Conservation (phyloP, 2,888 invertebrate species). For the Andrena chrysosceles region DNA sequence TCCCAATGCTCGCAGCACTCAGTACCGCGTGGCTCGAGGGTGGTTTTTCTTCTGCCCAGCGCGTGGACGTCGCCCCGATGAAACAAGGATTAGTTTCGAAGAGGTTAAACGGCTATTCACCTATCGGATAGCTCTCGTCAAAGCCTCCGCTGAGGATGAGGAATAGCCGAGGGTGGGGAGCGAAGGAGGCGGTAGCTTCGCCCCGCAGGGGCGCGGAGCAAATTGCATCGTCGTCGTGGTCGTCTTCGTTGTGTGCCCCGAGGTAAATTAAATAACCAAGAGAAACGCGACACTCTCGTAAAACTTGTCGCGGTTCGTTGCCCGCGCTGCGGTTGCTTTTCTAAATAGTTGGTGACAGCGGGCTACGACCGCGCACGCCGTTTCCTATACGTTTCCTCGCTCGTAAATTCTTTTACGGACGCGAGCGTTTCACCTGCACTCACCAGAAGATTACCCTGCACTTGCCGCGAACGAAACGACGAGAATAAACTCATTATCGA, state of each 20-base stretch:
- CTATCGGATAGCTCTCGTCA: not conserved
- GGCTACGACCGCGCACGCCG: slow-evolving; percentile 12
- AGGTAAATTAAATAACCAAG: slow-evolving; percentile 55
- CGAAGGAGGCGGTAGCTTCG: slow-evolving; percentile 24
- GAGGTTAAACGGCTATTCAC: slow-evolving; percentile 37
- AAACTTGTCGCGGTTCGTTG: slow-evolving; percentile 27
- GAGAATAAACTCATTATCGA: slow-evolving; percentile 33
- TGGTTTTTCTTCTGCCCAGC: not conserved
- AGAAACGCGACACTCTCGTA: slow-evolving; percentile 59
- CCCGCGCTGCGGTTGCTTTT: slow-evolving; percentile 33
- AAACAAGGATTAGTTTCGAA: slow-evolving; percentile 44
- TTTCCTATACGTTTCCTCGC: slow-evolving; percentile 35
- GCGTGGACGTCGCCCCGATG: slow-evolving; percentile 4
- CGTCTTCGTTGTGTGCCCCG: slow-evolving; percentile 26
- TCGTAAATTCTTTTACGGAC: slow-evolving; percentile 17
- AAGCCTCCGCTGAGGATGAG: slow-evolving; percentile 18
- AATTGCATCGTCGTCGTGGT: slow-evolving; percentile 43
- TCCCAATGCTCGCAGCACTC: not conserved
- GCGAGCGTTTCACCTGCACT: slow-evolving; percentile 8
- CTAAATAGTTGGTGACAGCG: slow-evolving; percentile 52
- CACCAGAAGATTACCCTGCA: slow-evolving; percentile 13
- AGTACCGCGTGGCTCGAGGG: too few species aligned
- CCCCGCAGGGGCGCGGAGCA: slow-evolving; percentile 27
- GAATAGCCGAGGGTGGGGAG: not conserved
- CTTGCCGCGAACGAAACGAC: slow-evolving; percentile 33